phyloP scores from a whole-genome alignment of 2,113 vertebrate genomes.

The Pseudorectes ferrugineus region DNA sequence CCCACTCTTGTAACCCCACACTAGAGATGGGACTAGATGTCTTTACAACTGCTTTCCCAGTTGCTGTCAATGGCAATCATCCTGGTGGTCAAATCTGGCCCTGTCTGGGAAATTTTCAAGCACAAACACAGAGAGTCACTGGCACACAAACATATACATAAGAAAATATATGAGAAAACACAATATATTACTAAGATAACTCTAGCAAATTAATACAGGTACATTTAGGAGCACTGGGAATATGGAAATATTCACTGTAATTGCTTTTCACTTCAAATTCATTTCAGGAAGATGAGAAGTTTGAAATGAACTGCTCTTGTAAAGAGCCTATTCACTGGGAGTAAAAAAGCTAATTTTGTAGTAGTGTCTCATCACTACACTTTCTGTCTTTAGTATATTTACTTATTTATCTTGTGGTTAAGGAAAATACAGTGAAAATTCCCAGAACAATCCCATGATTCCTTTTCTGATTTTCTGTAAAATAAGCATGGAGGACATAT shows the following conservation, averaged over 20 bases:
- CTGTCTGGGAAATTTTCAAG: neutral
- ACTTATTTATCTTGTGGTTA: neutral
- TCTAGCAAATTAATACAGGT: neutral
- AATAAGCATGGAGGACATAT: neutral
- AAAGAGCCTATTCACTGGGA: neutral
- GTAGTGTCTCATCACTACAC: neutral
- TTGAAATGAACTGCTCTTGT: conserved; percentile 3
- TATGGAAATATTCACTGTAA: conserved; percentile 1
- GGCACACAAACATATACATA: neutral
- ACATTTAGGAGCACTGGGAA: neutral
- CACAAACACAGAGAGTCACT: neutral
- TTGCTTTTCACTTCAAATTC: neutral
- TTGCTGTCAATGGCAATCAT: neutral
- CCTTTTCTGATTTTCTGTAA: neutral
- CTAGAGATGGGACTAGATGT: neutral
- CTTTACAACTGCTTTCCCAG: neutral
- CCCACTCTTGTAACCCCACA: too few species aligned
- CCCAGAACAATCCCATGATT: neutral
- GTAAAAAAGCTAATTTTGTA: neutral
- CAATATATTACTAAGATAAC: neutral
- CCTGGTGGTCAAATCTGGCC: neutral
- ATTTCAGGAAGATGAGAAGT: neutral
- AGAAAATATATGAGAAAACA: neutral
- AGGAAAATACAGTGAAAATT: neutral
- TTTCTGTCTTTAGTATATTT: neutral